A percentile compares a stretch with the other conserved stretches of the same genome.
Evolutionary conservation across 1,140 invertebrate species (phyloP).

Genomic region (Melitaea cinxia): DNA sequence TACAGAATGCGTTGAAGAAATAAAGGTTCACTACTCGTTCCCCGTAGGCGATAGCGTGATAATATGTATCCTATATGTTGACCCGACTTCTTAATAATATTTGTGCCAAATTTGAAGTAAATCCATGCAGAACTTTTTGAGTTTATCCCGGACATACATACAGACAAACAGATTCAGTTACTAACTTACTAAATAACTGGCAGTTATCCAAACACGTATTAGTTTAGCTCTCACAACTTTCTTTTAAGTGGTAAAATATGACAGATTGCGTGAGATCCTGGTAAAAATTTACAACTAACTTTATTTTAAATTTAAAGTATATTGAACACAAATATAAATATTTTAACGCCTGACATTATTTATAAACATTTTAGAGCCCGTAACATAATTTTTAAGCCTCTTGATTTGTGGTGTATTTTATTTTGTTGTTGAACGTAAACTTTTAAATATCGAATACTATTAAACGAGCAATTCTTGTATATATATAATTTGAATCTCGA

Average conservation of each 20-base stretch:
- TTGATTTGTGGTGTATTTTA: neutral
- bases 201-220: neutral
- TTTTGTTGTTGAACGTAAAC: no score
- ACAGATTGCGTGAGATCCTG: neutral
- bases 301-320: neutral
- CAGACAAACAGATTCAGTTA: neutral
- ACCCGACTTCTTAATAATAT: no score
- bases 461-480: no score
- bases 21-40: no score
- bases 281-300: neutral
- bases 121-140: no score
- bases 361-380: neutral
- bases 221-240: slow-evolving; percentile 3
- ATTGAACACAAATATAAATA: neutral
- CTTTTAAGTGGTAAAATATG: neutral
- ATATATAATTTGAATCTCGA: no score
- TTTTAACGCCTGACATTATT: neutral
- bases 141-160: no score
- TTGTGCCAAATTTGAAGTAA: no score
- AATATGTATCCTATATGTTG: no score
- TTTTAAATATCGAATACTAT: no score
- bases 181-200: neutral
- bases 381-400: neutral
- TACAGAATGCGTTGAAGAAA: no score
- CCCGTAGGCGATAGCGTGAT: no score